Base-by-base conservation (phyloP, 2,113 vertebrate genomes). In the Rhinoderma darwinii region DNA sequence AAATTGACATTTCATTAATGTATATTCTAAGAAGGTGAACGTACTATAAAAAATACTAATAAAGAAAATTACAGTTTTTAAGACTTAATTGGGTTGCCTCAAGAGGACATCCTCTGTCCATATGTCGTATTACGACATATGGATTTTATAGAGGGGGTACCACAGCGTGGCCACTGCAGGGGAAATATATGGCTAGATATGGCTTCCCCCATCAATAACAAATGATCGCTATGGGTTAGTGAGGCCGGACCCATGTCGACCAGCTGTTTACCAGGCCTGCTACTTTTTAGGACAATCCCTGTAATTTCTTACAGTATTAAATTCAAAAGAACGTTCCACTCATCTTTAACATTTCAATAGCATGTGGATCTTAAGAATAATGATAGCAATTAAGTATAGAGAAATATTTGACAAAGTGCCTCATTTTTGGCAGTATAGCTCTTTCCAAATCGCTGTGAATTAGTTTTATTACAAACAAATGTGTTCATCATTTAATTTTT, bases 401-500 rank as follows among this genome's bases (percentile, higher is more conserved):
- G 41, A 47, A 2, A 43, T 44, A 73, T 47, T 76, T 47, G 27
- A 47, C 5, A 15, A 76, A 50, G 6, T 47, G n/a, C 41, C 22
- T 77, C 15, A 50, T 77, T 77, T 77, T 77, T 77, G 74, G 74
- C 74, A 77, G 15, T 43, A 27, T 27, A 43, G 25, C 37, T 61
- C 35, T 61, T 81, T 43, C 37, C 27, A 81, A 41, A 61, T 61
- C 43, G 22, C 78, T 43, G 78, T 43, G 25, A 61, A 81, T 63
- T 63, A 61, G n/a, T 61, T 81, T 81, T 81, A 37, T 81, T 81
- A 61, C 35, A 81, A 81, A 61, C 54, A 81, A 61, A 81, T 63
- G 54, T 56, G 20, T 61, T 81, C 56, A 61, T 81, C 25, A 41
- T 41, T 81, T 90, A 92, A 91, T 91, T 88, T 78, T 89, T 89